Base-by-base conservation (phyloP, 1,140 invertebrate genomes). In the Achroia grisella region DNA sequence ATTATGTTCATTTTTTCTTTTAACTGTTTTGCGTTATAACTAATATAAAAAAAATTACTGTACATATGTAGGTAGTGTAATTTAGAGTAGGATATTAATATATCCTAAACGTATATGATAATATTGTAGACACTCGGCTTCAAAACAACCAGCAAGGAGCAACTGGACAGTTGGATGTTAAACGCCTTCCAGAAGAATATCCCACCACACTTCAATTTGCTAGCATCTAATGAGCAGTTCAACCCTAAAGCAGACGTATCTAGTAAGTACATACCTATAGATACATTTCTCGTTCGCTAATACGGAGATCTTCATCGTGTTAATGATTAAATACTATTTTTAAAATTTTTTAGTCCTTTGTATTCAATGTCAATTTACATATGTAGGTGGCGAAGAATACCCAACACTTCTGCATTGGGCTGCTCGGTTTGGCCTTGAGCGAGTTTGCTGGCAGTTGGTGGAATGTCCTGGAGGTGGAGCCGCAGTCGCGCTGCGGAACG, bases 331-430 rank as follows among this genome's bases (percentile, higher is more conserved):
- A n/a, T n/a, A n/a, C n/a, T n/a, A n/a, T n/a, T n/a, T n/a, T n/a
- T n/a, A n/a, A n/a, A n/a, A n/a, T n/a, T n/a, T n/a, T n/a, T n/a
- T n/a, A n/a, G n/a, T n/a, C n/a, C n/a, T n/a, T n/a, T 49, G 14
- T 15, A 10, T 27, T 44, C 15, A 4, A 23, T 4, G 12, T 34
- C n/a, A n/a, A n/a, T 34, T 11, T 35, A 15, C 34, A 17, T 37
- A 14, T 35, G 0, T 34, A 93, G 92, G 90, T 68, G 89, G 90
- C 11, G 93, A 95, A 71, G 94, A 96, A 65, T 93, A 93, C 66
- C 95, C 95, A 1, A 97, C 95, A 0, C 72, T 97, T 13, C 84
- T 97, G 5, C 95, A 97, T 70, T 97, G 96, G 76, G 92, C 95
- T 0, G 94, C 94, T 0, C 89, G 91, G 40, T 95, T 94, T 73